These are phyloP conservation scores for Fregata magnificens DNA, from an alignment of 2,113 vertebrate species.

Conservation along the genomic window DNA sequence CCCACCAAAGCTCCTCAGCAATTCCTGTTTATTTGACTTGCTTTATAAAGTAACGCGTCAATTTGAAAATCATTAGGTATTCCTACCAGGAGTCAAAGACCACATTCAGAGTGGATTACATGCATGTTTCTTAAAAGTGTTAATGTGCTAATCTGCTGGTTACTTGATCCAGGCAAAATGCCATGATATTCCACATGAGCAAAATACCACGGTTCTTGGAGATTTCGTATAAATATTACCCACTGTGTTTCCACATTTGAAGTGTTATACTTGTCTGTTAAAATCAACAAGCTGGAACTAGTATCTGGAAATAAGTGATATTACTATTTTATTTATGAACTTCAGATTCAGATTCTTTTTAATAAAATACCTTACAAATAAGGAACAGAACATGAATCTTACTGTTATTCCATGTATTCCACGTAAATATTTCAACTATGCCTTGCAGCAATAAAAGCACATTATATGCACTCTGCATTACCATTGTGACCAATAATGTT, in stretches of 20 bases:
- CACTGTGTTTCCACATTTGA: slow-evolving; percentile 84
- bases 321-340: slow-evolving; percentile 63
- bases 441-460: slow-evolving; percentile 53
- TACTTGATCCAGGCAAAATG: slow-evolving; percentile 89
- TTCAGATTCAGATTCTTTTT: slow-evolving; percentile 53
- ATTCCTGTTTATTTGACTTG: slow-evolving; percentile 52
- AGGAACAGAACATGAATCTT: slow-evolving; percentile 52
- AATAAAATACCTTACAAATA: slow-evolving; percentile 54
- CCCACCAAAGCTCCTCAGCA: slow-evolving; percentile 16
- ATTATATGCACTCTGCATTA: slow-evolving; percentile 21
- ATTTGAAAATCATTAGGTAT: slow-evolving; percentile 76
- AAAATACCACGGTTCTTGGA: slow-evolving; percentile 77
- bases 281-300: slow-evolving; percentile 76
- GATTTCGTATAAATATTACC: slow-evolving; percentile 86
- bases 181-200: slow-evolving; percentile 80
- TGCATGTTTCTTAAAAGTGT: slow-evolving; percentile 81
- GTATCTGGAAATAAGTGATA: slow-evolving; percentile 61
- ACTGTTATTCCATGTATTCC: slow-evolving; percentile 38
- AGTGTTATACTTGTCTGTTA: slow-evolving; percentile 73
- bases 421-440: slow-evolving; percentile 62
- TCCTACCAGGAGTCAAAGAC: slow-evolving; percentile 78
- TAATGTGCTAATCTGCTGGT: slow-evolving; percentile 98
- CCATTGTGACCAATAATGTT: slow-evolving; percentile 63
- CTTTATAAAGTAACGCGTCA: slow-evolving; percentile 56
- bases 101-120: slow-evolving; percentile 79